Conservation (phyloP, 2,113 vertebrate genomes). For the Tenebrosternarchus preto region DNA sequence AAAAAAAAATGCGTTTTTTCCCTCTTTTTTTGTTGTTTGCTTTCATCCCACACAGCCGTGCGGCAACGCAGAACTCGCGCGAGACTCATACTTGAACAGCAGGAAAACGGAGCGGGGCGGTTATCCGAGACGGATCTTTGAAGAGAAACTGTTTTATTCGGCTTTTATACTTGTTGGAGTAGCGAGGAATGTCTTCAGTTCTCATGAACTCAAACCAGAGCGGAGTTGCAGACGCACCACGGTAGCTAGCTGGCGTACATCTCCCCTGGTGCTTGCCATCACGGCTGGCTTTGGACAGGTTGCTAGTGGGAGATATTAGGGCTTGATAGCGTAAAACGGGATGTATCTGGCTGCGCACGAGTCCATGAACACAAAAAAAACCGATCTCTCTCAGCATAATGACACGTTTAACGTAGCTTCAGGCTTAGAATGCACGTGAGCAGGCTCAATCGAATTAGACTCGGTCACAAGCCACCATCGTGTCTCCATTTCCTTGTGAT, state of each 20-base stretch:
- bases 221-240: no score
- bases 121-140: constrained; percentile 34
- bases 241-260: neutral
- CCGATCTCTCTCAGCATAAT: constrained; percentile 33
- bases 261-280: no score
- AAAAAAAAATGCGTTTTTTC: constrained; percentile 41
- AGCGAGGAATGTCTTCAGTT: neutral
- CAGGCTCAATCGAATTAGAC: constrained; percentile 47
- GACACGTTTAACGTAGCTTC: constrained; percentile 33
- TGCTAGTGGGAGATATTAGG: neutral
- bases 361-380: neutral
- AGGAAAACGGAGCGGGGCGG: neutral
- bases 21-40: constrained; percentile 62
- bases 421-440: constrained; percentile 34
- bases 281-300: neutral
- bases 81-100: no score
- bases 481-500: constrained; percentile 51
- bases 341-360: neutral
- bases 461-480: constrained; percentile 48
- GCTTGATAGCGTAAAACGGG: neutral
- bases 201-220: neutral
- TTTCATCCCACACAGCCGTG: constrained; percentile 69
- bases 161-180: constrained; percentile 4
- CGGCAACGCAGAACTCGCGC: constrained; percentile 18
- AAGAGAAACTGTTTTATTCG: constrained; percentile 13